Evolutionary conservation across 1,140 invertebrate species (phyloP), one percentile per base, ranked within the genome.

Genomic region (Anthonomus grandis): DNA sequence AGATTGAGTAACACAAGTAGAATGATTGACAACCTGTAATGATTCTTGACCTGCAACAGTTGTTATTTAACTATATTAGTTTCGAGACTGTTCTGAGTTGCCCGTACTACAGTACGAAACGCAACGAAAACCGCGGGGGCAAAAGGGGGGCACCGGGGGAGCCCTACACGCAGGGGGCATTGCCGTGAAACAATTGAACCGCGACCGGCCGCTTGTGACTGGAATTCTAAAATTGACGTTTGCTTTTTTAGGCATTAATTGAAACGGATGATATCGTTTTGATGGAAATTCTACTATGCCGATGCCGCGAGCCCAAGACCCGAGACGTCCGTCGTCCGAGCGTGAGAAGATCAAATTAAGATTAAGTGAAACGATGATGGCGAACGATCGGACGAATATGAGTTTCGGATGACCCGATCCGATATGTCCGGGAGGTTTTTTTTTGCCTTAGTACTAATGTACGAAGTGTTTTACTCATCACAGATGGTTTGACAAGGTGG

Each of bases 121-220:
- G 24, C 53, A 51, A 44, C 10, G 18, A 42, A 53, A 46, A 53
- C 57, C 58, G n/a, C 45, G 59, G 59, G 60, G n/a, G 18, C 49
- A 53, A 46, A 53, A 57, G 60, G n/a, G 39, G 59, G 59, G 60
- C 22, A 49, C 45, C 24, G 18, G 39, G 63, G 65, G 62, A 53
- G 49, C 46, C 49, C 27, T 54, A 46, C 58, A 49, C 41, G 41
- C 50, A 58, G 64, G 64, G 62, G 51, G 60, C 62, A 41, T 58
- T 65, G 66, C 67, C 67, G 69, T 66, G 67, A 70, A 70, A 70
- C 69, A 70, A 70, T 70, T 70, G 69, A 70, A 70, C 69, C 69
- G 69, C 66, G 69, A 69, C 67, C 60, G 60, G 69, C 69, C 69
- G 69, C 67, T 64, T 70, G 69, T 70, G 69, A 70, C 69, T 70